Evolutionary conservation across 2,113 vertebrate species (phyloP).

Genomic region (Lota lota): DNA sequence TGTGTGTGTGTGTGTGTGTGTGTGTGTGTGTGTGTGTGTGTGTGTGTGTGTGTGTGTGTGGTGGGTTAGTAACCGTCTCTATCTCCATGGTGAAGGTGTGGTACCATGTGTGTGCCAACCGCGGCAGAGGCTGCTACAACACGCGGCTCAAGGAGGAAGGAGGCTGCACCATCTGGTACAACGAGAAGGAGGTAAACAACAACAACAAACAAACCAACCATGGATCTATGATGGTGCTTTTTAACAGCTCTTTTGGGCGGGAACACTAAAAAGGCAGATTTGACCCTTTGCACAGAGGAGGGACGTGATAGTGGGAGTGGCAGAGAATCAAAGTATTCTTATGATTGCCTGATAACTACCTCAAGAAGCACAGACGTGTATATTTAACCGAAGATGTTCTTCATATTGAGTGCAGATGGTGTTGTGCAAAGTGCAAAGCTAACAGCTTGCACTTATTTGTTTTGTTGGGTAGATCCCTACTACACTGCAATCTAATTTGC

Average conservation of each 20-base stretch:
- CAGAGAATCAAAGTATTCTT: too few species aligned
- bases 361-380: too few species aligned
- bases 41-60: not conserved
- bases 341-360: too few species aligned
- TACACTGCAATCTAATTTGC: too few species aligned
- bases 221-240: not conserved
- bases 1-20: not conserved
- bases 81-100: constrained; percentile 78
- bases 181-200: constrained; percentile 76
- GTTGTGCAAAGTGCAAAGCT: too few species aligned
- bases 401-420: too few species aligned
- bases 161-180: constrained; percentile 99
- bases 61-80: too few species aligned
- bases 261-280: not conserved
- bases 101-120: constrained; percentile 92
- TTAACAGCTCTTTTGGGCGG: not conserved
- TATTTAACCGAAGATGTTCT: too few species aligned
- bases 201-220: not conserved
- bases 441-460: too few species aligned
- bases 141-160: constrained; percentile 93
- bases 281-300: not conserved
- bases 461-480: too few species aligned
- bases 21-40: too few species aligned
- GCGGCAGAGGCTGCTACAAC: constrained; percentile 92
- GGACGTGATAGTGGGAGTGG: too few species aligned